phyloP scores from a whole-genome alignment of 2,888 invertebrate genomes.

The Busseola fusca region DNA sequence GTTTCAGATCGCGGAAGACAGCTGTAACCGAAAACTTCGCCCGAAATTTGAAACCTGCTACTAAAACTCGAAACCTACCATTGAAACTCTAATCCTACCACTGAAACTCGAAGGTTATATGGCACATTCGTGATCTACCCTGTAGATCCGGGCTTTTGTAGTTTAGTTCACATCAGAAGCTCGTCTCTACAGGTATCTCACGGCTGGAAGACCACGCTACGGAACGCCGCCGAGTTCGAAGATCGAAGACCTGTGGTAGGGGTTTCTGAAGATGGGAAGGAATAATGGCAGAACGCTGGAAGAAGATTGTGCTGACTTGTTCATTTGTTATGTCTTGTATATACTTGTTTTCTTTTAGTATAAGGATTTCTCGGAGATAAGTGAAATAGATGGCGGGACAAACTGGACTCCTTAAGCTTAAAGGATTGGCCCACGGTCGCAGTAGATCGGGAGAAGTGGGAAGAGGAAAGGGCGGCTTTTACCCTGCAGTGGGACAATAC shows the following conservation, averaged over 20 bases:
- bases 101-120: slow-evolving; percentile 71
- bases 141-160: slow-evolving; percentile 99
- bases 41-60: slow-evolving; percentile 32
- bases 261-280: slow-evolving; percentile 12
- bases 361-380: not conserved
- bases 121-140: slow-evolving; percentile 99
- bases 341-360: not conserved
- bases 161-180: slow-evolving; percentile 98
- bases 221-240: slow-evolving; percentile 66
- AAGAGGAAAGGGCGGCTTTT: too few relatives aligned
- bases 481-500: too few relatives aligned
- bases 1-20: slow-evolving; percentile 50
- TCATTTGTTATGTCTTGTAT: not conserved
- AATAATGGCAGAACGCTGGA: slow-evolving; percentile 1
- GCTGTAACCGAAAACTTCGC: slow-evolving; percentile 48
- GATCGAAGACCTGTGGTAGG: slow-evolving; percentile 38
- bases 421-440: too few relatives aligned
- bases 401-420: too few relatives aligned
- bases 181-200: slow-evolving; percentile 99
- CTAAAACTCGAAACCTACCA: slow-evolving; percentile 56
- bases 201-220: slow-evolving; percentile 97
- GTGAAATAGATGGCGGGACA: too few relatives aligned
- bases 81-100: slow-evolving; percentile 52
- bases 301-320: slow-evolving; percentile 3
- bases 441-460: too few relatives aligned